Evolutionary conservation across 2,888 invertebrate genomes (phyloP), one percentile per base, ranked within the genome.

Genomic region (Pheosia tremula): DNA sequence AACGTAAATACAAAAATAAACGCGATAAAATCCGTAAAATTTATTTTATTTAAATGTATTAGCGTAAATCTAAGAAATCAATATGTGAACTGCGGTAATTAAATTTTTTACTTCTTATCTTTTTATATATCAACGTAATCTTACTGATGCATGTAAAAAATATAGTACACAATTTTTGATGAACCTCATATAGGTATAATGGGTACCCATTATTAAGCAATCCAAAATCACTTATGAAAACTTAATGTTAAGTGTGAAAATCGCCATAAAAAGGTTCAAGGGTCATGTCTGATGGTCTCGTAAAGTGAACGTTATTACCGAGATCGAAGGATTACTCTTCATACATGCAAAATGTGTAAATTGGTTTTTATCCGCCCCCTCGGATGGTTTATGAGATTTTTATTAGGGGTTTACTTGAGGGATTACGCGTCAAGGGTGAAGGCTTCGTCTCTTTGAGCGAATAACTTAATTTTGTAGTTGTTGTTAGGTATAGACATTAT

Each of bases 261-360:
- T 61, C 57, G 57, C 45, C 60, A 57, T 68, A 69, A 75, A 72
- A 73, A 63, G 67, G 62, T 71, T 60, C 49, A 55, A 54, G 41
- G 58, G 41, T 59, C 53, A 66, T 36, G 64, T 59, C 41, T 57
- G 57, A 69, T 63, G 65, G 58, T 61, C 59, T 66, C 76, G 62
- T 76, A 72, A 75, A 76, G 39, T 59, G 58, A 61, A 60, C 66
- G 74, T 70, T 76, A 75, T 72, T 64, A 70, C 66, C 47, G 3
- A 45, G 63, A 62, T 62, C 66, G 63, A 45, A 59, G 58, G 53
- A 64, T 59, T 59, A 47, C 39, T 47, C 38, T 54, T 60, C 69
- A 69, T 74, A 72, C 63, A 76, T 72, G 74, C 63, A 74, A 74
- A 75, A 74, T 72, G 69, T 66, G 73, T 59, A 60, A 6, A 4